phyloP scores from a whole-genome alignment of 2,797 vertebrate genomes.

The Pempheris klunzingeri region DNA sequence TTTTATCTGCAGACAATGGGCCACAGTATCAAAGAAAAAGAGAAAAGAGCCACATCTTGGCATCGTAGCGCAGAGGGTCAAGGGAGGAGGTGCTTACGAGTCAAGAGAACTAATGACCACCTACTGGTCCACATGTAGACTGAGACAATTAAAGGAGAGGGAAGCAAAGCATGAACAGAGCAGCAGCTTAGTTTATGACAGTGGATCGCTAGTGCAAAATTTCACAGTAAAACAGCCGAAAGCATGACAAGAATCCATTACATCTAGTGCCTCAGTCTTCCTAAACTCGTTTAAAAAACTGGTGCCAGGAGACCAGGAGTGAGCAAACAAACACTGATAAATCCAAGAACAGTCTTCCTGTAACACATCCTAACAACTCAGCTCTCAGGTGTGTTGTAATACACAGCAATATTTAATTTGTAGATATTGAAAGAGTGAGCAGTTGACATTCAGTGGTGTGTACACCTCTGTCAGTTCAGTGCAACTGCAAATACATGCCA shows the following conservation, averaged over 20 bases:
- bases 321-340: slow-evolving; percentile 29
- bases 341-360: slow-evolving; percentile 22
- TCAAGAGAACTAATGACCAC: background rate
- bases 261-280: background rate
- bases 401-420: slow-evolving; percentile 25
- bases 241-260: background rate
- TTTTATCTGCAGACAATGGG: background rate
- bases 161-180: background rate
- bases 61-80: background rate
- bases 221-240: slow-evolving; percentile 7
- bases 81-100: background rate
- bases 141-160: background rate
- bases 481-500: slow-evolving; percentile 1
- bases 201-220: background rate
- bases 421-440: slow-evolving; percentile 21
- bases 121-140: background rate
- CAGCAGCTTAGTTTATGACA: background rate
- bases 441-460: slow-evolving; percentile 2
- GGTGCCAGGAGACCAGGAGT: slow-evolving; percentile 33
- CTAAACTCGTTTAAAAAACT: slow-evolving; percentile 6
- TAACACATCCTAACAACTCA: slow-evolving; percentile 12
- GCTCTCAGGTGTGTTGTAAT: background rate
- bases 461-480: slow-evolving; percentile 7
- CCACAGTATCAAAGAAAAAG: background rate
- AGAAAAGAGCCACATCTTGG: background rate